Evolutionary conservation across 2,888 invertebrate genomes (phyloP).

Genomic region (Dolichopus griseipennis): DNA sequence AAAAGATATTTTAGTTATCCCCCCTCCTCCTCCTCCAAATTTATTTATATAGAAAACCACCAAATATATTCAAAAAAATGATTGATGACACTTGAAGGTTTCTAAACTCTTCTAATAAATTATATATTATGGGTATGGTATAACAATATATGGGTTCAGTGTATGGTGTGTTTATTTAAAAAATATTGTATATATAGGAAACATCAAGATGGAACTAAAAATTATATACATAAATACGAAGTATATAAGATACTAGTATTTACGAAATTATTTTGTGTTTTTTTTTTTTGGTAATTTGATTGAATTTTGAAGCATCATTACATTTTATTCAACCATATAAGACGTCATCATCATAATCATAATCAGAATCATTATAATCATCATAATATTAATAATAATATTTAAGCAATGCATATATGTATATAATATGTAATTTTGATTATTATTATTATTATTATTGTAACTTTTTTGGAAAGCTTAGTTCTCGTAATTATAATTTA

Average conservation of each 20-base stretch:
- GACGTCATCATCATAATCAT: background rate
- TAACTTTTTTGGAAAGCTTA: background rate
- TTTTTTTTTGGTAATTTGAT: background rate
- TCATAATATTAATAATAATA: background rate
- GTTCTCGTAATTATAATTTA: background rate
- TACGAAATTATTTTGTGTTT: no score
- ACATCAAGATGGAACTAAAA: no score
- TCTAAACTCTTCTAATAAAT: background rate
- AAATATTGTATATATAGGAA: no score
- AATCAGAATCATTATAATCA: background rate
- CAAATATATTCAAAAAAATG: background rate
- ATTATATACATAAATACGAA: background rate
- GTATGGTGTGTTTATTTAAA: no score
- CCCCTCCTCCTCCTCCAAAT: no score
- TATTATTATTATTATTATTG: background rate
- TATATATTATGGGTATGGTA: no score
- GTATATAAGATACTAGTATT: no score
- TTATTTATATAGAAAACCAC: no score
- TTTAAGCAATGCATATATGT: background rate
- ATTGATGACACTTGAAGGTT: conserved; percentile 6
- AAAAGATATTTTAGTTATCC: no score
- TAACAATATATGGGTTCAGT: no score
- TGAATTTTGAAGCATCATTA: conserved; percentile 1
- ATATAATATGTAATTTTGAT: background rate
- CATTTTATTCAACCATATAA: background rate